These are phyloP conservation scores for Poecile atricapillus DNA, from an alignment of 2,113 vertebrate species.

Conservation along the genomic window DNA sequence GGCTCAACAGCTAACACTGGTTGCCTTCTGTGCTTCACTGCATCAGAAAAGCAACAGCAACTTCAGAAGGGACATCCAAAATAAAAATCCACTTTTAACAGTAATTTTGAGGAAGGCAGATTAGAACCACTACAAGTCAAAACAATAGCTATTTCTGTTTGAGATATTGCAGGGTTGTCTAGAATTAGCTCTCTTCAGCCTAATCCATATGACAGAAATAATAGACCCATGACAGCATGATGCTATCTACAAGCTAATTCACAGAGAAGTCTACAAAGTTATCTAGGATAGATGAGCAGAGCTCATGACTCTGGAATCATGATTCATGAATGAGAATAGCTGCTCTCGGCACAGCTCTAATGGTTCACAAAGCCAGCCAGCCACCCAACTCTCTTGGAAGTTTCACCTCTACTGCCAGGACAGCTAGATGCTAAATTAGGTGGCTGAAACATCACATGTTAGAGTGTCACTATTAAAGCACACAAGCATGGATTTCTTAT, in stretches of 20 bases:
- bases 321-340: not conserved
- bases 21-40: not conserved
- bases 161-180: not conserved
- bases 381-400: not conserved
- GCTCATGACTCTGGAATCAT: not conserved
- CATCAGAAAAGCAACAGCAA: not conserved
- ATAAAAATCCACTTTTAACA: not conserved
- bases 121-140: not conserved
- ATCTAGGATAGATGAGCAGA: not conserved
- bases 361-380: not conserved
- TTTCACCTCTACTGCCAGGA: not conserved
- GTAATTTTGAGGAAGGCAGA: not conserved
- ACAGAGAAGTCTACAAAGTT: not conserved
- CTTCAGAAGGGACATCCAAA: not conserved
- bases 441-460: not conserved
- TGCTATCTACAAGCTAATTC: not conserved
- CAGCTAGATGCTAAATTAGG: not conserved
- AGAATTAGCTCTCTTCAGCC: not conserved
- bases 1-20: not conserved
- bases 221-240: not conserved
- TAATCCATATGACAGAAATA: not conserved
- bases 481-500: not conserved
- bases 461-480: not conserved
- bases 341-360: not conserved
- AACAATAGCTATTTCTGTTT: not conserved